phyloP scores from a whole-genome alignment of 2,888 invertebrate genomes.

The Melolontha melolontha region DNA sequence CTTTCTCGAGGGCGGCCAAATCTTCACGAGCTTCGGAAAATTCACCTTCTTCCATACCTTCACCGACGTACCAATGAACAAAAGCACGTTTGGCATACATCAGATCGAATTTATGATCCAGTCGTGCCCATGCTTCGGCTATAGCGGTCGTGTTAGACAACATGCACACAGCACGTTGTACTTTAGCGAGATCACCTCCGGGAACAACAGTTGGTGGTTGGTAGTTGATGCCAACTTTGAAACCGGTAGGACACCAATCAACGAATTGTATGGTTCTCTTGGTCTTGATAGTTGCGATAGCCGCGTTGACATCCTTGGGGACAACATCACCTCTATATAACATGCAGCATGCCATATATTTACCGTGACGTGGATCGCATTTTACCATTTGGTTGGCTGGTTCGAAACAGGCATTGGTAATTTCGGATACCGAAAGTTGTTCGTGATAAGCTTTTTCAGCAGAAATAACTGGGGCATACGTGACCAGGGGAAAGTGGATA shows the following conservation, averaged over 20 bases:
- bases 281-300: slow-evolving; percentile 96
- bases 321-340: slow-evolving; percentile 95
- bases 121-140: no score
- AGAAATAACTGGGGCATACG: slow-evolving; percentile 93
- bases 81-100: no score
- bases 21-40: slow-evolving; percentile 84
- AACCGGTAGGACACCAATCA: no score
- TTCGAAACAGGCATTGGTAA: no score
- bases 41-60: slow-evolving; percentile 89
- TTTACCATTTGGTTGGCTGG: no score
- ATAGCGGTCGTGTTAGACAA: no score
- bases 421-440: no score
- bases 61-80: slow-evolving; percentile 94
- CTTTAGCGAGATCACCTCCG: slow-evolving; percentile 95
- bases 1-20: slow-evolving; percentile 76
- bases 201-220: slow-evolving; percentile 95
- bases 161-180: slow-evolving; percentile 98
- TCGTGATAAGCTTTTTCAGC: no score
- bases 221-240: no score
- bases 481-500: slow-evolving; percentile 94
- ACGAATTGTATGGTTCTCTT: no score
- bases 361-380: no score
- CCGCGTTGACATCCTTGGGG: slow-evolving; percentile 96
- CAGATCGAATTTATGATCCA: no score
- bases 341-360: slow-evolving; percentile 97